Evolutionary conservation across 2,113 vertebrate genomes (phyloP).

Genomic region (Ellobius talpinus): DNA sequence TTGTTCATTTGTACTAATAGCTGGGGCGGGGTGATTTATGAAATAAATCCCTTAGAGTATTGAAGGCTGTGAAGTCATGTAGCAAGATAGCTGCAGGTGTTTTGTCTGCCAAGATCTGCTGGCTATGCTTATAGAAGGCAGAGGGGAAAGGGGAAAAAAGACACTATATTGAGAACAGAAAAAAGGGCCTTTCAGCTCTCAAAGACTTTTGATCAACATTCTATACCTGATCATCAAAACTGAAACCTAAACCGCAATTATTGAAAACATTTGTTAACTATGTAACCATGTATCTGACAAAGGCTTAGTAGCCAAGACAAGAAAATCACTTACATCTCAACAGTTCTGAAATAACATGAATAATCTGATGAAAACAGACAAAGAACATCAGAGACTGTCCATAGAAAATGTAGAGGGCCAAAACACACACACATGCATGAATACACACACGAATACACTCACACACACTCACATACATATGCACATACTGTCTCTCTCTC

Average conservation of each 20-base stretch:
- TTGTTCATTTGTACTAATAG: not conserved
- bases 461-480: no score
- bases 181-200: rapidly evolving
- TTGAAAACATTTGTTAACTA: not conserved
- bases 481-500: no score
- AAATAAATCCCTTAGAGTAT: not conserved
- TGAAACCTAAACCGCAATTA: not conserved
- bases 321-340: not conserved
- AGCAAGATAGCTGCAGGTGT: not conserved
- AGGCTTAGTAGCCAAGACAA: not conserved
- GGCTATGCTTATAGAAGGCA: not conserved
- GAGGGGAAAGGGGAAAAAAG: not conserved
- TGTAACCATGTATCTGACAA: not conserved
- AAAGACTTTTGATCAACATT: not conserved
- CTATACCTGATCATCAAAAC: not conserved
- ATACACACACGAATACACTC: no score
- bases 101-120: not conserved
- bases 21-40: not conserved
- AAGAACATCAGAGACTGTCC: not conserved
- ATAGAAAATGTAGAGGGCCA: not conserved
- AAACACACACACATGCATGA: no score
- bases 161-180: not conserved
- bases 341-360: not conserved
- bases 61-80: not conserved
- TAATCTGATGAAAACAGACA: not conserved